phyloP scores from a whole-genome alignment of 2,113 vertebrate genomes.

The Gallinago undulata region DNA sequence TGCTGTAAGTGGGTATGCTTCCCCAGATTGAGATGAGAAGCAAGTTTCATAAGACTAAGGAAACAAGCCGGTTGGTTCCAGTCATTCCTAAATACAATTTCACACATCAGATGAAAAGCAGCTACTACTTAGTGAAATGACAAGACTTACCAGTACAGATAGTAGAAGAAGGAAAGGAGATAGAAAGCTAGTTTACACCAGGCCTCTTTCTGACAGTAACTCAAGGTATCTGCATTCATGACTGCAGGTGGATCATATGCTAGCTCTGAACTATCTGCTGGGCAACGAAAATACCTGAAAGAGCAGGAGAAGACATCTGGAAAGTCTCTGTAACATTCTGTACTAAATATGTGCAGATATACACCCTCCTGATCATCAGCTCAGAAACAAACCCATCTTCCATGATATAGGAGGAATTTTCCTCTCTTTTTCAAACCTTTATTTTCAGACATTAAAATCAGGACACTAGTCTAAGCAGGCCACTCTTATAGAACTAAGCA shows the following conservation, averaged over 20 bases:
- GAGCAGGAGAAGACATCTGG: slow-evolving; percentile 55
- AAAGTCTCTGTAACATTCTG: neutral
- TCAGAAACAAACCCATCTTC: neutral
- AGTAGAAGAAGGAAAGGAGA: slow-evolving; percentile 98
- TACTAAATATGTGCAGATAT: neutral
- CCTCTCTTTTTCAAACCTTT: neutral
- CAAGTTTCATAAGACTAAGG: neutral
- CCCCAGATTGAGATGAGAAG: neutral
- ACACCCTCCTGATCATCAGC: neutral
- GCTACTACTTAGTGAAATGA: neutral
- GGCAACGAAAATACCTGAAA: slow-evolving; percentile 94
- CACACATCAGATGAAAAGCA: neutral
- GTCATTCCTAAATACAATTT: neutral
- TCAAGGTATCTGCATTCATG: slow-evolving; percentile 95
- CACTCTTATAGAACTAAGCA: neutral
- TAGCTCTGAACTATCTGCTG: slow-evolving; percentile 92
- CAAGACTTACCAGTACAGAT: slow-evolving; percentile 94
- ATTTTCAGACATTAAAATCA: neutral
- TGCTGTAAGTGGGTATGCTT: neutral
- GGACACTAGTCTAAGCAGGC: neutral
- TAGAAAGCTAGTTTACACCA: slow-evolving; percentile 99
- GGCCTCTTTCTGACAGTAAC: slow-evolving; percentile 97
- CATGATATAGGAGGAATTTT: neutral
- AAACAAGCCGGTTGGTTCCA: neutral
- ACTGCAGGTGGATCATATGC: slow-evolving; percentile 93